These are phyloP conservation scores for Dreissena polymorpha DNA, from an alignment of 1,140 invertebrate genomes.

Conservation along the genomic window DNA sequence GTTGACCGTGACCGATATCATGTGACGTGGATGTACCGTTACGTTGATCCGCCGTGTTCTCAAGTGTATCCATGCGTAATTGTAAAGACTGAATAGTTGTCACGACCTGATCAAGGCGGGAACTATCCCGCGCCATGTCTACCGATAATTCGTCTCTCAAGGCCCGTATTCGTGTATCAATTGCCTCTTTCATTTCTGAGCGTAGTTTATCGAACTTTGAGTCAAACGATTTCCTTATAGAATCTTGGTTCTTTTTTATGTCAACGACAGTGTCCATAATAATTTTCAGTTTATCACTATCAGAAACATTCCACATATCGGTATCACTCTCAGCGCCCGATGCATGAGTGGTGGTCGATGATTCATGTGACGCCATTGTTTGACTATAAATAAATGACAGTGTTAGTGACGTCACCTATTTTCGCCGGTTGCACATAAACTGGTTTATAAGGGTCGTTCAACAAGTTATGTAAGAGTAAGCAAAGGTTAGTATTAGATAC, in stretches of 20 bases:
- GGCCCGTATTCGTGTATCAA: constrained; percentile 24
- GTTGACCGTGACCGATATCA: not conserved
- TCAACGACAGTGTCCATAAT: constrained; percentile 27
- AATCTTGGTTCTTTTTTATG: constrained; percentile 23
- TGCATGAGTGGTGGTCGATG: not conserved
- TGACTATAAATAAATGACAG: too few species aligned
- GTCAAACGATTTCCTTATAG: constrained; percentile 1
- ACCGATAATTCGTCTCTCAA: constrained; percentile 16
- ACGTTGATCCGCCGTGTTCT: constrained; percentile 1
- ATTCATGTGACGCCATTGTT: constrained; percentile 7
- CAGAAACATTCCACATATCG: constrained; percentile 8
- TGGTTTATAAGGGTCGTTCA: too few species aligned
- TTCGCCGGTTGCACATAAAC: too few species aligned
- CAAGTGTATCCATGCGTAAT: not conserved
- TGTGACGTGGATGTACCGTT: constrained; percentile 26
- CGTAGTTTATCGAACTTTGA: constrained; percentile 19
- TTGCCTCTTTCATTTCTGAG: constrained; percentile 17
- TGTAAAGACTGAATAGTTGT: constrained; percentile 45
- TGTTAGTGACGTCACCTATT: too few species aligned
- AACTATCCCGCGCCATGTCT: constrained; percentile 18
- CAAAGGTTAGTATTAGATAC: too few species aligned
- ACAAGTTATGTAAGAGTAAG: too few species aligned
- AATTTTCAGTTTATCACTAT: constrained; percentile 24
- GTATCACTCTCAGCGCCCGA: not conserved
- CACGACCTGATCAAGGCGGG: constrained; percentile 24